phyloP scores from a whole-genome alignment of 2,797 vertebrate genomes.

The Perodicticus potto region DNA sequence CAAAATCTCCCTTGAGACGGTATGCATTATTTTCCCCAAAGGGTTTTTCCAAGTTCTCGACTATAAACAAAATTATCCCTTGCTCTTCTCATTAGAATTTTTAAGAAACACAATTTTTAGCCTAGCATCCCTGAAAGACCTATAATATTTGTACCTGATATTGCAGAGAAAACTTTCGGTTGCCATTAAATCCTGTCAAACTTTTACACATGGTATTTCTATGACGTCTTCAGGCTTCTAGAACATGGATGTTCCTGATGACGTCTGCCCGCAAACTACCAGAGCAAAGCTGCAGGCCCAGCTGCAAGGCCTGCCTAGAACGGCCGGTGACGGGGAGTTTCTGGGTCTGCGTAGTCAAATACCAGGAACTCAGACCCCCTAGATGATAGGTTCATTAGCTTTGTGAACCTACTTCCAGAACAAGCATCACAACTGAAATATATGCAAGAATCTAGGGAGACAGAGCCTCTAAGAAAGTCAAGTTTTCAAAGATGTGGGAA shows the following conservation, averaged over 20 bases:
- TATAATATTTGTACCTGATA: not conserved
- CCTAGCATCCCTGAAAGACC: not conserved
- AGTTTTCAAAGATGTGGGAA: not conserved
- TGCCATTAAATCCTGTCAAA: not conserved
- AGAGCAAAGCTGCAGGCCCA: not conserved
- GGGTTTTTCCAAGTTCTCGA: not conserved
- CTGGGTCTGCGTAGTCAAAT: not conserved
- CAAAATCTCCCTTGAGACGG: not conserved
- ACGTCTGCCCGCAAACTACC: not conserved
- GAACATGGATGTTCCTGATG: not conserved
- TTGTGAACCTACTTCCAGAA: not conserved
- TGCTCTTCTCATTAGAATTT: not conserved
- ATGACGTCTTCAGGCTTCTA: not conserved
- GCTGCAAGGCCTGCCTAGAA: not conserved
- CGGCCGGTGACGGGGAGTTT: not conserved
- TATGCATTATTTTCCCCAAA: slow-evolving; percentile 9
- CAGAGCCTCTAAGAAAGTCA: not conserved
- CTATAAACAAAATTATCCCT: slow-evolving; percentile 32
- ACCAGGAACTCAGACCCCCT: not conserved
- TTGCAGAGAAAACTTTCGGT: not conserved
- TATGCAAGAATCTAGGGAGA: not conserved
- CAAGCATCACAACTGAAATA: not conserved
- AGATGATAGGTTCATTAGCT: not conserved
- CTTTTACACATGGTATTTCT: not conserved
- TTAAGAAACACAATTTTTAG: slow-evolving; percentile 33